These are phyloP conservation scores for Martes martes DNA, from an alignment of 2,113 vertebrate genomes.

Conservation along the genomic window DNA sequence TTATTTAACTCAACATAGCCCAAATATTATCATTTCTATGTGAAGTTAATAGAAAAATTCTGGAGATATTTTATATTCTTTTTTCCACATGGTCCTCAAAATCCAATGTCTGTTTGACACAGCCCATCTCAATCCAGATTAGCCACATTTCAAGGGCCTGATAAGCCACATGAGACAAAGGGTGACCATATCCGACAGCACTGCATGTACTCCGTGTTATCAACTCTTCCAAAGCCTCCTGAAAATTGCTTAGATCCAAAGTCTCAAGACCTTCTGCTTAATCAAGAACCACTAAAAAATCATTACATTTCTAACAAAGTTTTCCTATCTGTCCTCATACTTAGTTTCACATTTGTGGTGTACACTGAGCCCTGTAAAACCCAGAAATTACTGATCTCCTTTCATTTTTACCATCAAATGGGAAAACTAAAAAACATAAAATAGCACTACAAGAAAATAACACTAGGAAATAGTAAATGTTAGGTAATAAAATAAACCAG, in stretches of 20 bases:
- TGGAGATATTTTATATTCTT: not conserved
- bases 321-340: not conserved
- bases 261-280: not conserved
- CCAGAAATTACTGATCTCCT: not conserved
- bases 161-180: not conserved
- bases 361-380: not conserved
- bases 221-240: not conserved
- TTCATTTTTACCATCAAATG: slow-evolving; percentile 26
- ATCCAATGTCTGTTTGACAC: not conserved
- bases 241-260: not conserved
- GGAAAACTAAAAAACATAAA: not conserved
- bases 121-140: not conserved
- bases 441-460: not conserved
- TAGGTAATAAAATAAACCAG: not conserved
- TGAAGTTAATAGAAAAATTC: not conserved
- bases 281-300: not conserved
- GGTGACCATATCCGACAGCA: not conserved
- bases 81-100: not conserved
- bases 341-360: not conserved
- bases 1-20: not conserved
- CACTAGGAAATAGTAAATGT: not conserved
- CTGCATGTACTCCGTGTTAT: not conserved
- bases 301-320: not conserved
- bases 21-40: not conserved
- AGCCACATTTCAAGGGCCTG: not conserved